These are phyloP conservation scores for Bombus vancouverensis DNA, from an alignment of 1,140 invertebrate species.

Conservation along the genomic window DNA sequence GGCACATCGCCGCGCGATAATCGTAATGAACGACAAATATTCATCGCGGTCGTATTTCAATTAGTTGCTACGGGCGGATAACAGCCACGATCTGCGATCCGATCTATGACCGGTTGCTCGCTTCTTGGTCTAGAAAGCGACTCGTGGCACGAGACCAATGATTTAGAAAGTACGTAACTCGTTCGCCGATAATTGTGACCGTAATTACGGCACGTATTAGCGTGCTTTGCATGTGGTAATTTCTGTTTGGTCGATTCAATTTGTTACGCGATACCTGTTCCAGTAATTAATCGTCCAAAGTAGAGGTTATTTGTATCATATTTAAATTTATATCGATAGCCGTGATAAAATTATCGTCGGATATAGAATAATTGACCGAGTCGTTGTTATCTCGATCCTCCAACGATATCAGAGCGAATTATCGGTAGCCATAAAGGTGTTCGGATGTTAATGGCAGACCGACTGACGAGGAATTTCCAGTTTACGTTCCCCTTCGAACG, in stretches of 20 bases:
- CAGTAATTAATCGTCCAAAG: not conserved
- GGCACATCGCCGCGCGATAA: not conserved
- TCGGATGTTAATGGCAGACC: not conserved
- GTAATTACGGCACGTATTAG: not conserved
- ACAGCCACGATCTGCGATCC: not conserved
- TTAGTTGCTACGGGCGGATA: conserved; percentile 3
- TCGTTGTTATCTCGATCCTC: not conserved
- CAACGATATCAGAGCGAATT: not conserved
- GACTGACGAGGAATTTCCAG: not conserved
- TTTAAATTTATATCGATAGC: not conserved
- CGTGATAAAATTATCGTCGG: not conserved
- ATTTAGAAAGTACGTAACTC: conserved; percentile 17
- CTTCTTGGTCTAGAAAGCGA: not conserved
- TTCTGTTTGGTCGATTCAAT: conserved; percentile 8
- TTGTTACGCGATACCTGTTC: not conserved
- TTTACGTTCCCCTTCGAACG: not conserved
- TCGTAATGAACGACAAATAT: conserved; percentile 28
- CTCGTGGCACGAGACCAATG: not conserved
- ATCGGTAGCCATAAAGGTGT: not conserved
- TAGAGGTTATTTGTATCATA: not conserved
- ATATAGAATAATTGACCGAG: not conserved
- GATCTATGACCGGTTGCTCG: not conserved
- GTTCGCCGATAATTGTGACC: not conserved
- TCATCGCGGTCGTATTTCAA: conserved; percentile 21
- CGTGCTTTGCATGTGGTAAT: not conserved